These are phyloP conservation scores for Camelus dromedarius DNA, from an alignment of 2,113 vertebrate genomes.

Conservation along the genomic window DNA sequence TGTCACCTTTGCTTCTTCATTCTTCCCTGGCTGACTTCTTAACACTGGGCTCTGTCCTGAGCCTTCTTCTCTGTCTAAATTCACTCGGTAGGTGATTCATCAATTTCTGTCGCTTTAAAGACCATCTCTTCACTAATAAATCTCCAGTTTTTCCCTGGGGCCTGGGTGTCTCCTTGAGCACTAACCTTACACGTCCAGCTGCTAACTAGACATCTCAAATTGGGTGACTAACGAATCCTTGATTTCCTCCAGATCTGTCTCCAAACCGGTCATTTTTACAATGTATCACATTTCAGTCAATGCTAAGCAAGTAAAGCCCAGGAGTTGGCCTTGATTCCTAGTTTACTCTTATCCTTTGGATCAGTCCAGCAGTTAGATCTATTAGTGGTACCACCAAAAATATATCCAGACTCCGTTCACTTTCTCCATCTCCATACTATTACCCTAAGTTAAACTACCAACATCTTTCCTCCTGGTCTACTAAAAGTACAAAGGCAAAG, in stretches of 20 bases:
- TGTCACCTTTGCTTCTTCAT: too few species aligned
- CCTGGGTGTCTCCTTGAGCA: not conserved
- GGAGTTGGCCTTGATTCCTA: not conserved
- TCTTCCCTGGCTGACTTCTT: not conserved
- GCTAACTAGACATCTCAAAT: not conserved
- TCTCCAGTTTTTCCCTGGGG: not conserved
- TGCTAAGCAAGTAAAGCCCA: not conserved
- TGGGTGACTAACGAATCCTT: not conserved
- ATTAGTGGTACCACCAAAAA: not conserved
- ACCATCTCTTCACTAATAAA: not conserved
- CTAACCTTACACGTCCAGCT: not conserved
- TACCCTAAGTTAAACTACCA: not conserved
- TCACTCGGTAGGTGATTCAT: not conserved
- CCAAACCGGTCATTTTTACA: not conserved
- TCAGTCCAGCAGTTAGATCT: not conserved
- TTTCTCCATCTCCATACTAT: not conserved
- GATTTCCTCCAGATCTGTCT: not conserved
- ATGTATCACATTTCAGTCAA: not conserved
- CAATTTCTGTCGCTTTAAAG: not conserved
- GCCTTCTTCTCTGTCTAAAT: not conserved
- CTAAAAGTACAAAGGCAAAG: slow-evolving; percentile 2
- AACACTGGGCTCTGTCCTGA: not conserved
- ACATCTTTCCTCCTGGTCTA: not conserved
- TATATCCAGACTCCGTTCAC: not conserved
- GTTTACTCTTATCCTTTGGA: not conserved